A percentile compares a stretch with the other conserved stretches of the same genome.
Evolutionary conservation across 2,113 vertebrate species (phyloP).

Genomic region (Anhinga rufa): DNA sequence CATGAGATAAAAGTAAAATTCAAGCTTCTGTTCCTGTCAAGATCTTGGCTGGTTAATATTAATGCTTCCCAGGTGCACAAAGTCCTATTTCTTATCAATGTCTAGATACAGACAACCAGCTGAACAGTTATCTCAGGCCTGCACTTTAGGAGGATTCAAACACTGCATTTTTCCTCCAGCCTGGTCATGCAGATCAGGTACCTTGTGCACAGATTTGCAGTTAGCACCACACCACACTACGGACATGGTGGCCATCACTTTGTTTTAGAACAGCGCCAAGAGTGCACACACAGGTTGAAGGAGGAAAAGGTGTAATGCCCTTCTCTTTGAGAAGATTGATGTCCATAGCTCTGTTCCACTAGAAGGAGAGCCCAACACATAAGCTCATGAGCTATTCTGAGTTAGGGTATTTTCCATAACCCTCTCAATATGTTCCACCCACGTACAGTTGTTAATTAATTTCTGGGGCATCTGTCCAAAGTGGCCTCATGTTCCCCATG

Average conservation of each 20-base stretch:
- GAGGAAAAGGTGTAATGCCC: neutral
- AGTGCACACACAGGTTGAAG: neutral
- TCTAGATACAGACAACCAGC: neutral
- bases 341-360: neutral
- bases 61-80: neutral
- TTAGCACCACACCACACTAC: neutral
- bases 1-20: neutral
- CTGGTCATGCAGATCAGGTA: neutral
- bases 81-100: neutral
- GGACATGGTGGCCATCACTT: neutral
- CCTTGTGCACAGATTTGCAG: neutral
- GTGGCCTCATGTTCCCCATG: neutral
- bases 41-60: neutral
- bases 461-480: neutral
- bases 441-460: neutral
- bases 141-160: neutral
- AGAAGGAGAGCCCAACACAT: neutral
- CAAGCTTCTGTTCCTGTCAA: neutral
- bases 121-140: neutral
- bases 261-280: neutral
- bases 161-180: neutral
- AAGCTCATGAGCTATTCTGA: neutral
- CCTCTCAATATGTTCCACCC: neutral
- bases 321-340: neutral
- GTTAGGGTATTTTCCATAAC: neutral